Percentiles rank a stretch among this genome's conserved stretches.
phyloP scores from a whole-genome alignment of 2,888 invertebrate species.

The Caenorhabditis sulstoni region DNA sequence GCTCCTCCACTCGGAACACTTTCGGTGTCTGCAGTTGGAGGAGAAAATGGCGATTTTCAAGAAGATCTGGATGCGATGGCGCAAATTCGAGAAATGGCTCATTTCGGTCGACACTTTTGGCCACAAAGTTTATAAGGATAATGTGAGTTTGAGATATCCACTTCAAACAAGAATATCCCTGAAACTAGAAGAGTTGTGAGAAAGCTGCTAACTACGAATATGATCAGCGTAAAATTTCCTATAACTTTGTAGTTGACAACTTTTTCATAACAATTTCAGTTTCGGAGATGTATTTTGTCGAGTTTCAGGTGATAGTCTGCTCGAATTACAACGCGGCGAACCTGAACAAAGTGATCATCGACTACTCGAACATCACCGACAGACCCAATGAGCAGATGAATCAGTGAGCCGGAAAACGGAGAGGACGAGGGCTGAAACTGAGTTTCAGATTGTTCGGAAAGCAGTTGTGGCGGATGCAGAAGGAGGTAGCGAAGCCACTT shows the following conservation, averaged over 20 bases:
- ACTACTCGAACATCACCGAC: constrained; percentile 51
- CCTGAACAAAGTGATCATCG: constrained; percentile 38
- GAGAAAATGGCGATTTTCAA: constrained; percentile 61
- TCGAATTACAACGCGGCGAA: constrained; percentile 54
- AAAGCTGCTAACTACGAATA: too few relatives aligned
- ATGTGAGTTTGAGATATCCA: constrained; percentile 12
- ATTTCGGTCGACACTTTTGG: constrained; percentile 58
- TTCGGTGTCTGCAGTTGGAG: constrained; percentile 47
- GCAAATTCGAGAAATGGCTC: constrained; percentile 56
- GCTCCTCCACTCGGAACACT: constrained; percentile 58
- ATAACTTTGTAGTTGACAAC: too few relatives aligned
- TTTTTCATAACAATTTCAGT: too few relatives aligned
- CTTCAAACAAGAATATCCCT: too few relatives aligned
- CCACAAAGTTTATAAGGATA: constrained; percentile 43
- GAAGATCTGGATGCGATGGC: constrained; percentile 50
- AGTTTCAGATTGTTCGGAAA: constrained; percentile 40
- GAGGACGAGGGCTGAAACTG: neutral
- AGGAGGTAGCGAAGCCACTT: constrained; percentile 50
- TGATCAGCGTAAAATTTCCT: too few relatives aligned
- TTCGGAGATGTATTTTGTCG: too few relatives aligned
- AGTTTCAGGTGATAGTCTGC: constrained; percentile 42
- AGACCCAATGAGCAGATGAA: constrained; percentile 43
- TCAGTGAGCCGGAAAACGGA: constrained; percentile 22
- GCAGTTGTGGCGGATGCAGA: constrained; percentile 39
- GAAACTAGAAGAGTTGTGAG: too few relatives aligned